phyloP scores from a whole-genome alignment of 2,113 vertebrate genomes.

The Dasyornis broadbenti region DNA sequence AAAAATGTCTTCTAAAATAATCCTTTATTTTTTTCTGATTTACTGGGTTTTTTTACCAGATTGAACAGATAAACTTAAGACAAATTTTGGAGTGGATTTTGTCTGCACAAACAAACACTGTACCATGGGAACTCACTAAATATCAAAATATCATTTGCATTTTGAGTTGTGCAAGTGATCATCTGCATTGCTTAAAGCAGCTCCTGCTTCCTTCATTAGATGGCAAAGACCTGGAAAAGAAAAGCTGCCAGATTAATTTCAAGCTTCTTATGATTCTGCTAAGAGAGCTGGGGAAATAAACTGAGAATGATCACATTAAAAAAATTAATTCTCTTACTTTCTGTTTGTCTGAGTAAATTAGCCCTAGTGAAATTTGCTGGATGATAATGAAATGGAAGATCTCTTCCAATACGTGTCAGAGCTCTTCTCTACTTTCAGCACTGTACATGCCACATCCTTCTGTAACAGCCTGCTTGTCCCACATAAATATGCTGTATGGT shows the following conservation, averaged over 20 bases:
- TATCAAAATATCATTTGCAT: background rate
- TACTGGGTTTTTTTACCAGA: background rate
- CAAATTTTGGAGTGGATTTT: background rate
- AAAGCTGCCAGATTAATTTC: background rate
- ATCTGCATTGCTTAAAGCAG: background rate
- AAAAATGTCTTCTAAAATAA: background rate
- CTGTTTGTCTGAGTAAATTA: background rate
- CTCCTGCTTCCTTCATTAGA: background rate
- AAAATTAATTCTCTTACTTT: background rate
- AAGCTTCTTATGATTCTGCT: background rate
- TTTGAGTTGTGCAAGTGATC: background rate
- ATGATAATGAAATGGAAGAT: background rate
- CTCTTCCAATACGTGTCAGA: background rate
- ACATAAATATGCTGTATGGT: background rate
- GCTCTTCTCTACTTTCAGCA: background rate
- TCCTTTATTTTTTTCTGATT: background rate
- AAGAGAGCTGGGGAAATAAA: background rate
- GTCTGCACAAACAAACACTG: background rate
- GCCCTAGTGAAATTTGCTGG: background rate
- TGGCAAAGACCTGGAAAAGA: background rate
- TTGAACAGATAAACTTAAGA: background rate
- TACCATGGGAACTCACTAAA: background rate
- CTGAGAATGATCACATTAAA: background rate
- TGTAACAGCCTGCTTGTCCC: background rate
- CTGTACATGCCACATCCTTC: background rate